Evolutionary conservation across 2,888 invertebrate species (phyloP), one percentile per base, ranked within the genome.

Genomic region (Theretra japonica): DNA sequence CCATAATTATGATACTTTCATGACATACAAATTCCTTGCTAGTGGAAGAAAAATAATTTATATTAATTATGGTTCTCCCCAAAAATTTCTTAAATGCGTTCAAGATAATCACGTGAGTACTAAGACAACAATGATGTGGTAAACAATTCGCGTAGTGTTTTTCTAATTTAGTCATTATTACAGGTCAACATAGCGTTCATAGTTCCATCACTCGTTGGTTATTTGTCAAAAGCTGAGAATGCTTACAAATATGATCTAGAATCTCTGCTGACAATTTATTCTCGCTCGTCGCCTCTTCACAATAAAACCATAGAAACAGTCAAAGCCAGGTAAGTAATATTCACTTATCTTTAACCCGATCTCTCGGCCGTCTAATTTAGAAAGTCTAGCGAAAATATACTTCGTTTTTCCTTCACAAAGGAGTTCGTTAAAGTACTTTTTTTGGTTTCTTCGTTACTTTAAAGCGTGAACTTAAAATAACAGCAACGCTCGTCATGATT

Each of bases 1-100:
- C 77, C 91, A 89, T 75, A 91, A 89, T 77, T 92, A 90, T 72
- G 90, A 90, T 72, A 86, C 84, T 1, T 91, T 90, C 73, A 88
- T 88, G 82, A 88, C 88, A 1, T 91, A 84, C 76, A 90, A 89
- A 79, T 88, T 88, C 74, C 76, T 92, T n/a, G 77, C 77, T 25
- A 75, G 81, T 57, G 91, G 92, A 69, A 86, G 84, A 72, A 90
- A 83, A 81, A 79, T 90, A 56, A 84, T 91, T 19, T 92, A 88
- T 69, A 73, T 81, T 4, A 79, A 84, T 50, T 77, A 83, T 0
- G 73, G 80, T 0, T 76, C 77, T 21, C 79, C 83, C 5, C 71
- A 77, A 4, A 72, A 73, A 0, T 77, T 91, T 30, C 48, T 89
- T 17, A 83, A 84, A 75, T 79, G 81, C 69, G 77, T 89, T 62